Base-by-base conservation (phyloP, 2,888 invertebrate genomes). In the Deroplatys truncata region DNA sequence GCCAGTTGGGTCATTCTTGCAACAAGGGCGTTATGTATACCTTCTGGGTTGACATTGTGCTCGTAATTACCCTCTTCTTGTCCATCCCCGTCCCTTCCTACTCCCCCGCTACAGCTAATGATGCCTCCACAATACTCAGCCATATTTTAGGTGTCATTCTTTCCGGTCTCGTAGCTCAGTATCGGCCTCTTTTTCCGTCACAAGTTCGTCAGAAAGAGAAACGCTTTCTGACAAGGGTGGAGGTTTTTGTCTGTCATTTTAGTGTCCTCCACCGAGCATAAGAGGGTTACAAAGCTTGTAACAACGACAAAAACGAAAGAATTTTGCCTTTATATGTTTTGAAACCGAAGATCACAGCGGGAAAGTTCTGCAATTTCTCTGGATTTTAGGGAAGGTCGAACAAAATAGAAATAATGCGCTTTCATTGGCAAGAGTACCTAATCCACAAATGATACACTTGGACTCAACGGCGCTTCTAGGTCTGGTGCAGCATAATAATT, bases 131-230 rank as follows among this genome's bases (percentile, higher is more conserved):
- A 90, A 90, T 90, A 83, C 43, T 83, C 72, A 28, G 88, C 82
- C 82, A 88, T 90, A 90, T 90, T 90, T 90, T 88, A 90, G 83
- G 85, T 88, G 89, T 88, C 89, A 88, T 85, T n/a, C 82, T 29
- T 86, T 86, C 86, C 43, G 49, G 43, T 56, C 56, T 86, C 49
- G n/a, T 56, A 49, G 28, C 20, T 56, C 86, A 28, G 56, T 85
- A n/a, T 49, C 56, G 56, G 35, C 29, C 72, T 87, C 72, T 35
- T 72, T 72, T 72, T 72, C 43, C 87, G 83, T 87, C 87, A 87
- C n/a, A 83, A 13, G n/a, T n/a, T 87, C 31, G 87, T 87, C 87
- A 87, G 35, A 72, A 72, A 72, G 56, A 72, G 56, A 72, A 86
- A 87, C n/a, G 28, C 13, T 87, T 87, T 87, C 28, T 87, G n/a